Evolutionary conservation across 2,113 vertebrate species (phyloP), one percentile per base, ranked within the genome.

Genomic region (Ctenomys sociabilis): DNA sequence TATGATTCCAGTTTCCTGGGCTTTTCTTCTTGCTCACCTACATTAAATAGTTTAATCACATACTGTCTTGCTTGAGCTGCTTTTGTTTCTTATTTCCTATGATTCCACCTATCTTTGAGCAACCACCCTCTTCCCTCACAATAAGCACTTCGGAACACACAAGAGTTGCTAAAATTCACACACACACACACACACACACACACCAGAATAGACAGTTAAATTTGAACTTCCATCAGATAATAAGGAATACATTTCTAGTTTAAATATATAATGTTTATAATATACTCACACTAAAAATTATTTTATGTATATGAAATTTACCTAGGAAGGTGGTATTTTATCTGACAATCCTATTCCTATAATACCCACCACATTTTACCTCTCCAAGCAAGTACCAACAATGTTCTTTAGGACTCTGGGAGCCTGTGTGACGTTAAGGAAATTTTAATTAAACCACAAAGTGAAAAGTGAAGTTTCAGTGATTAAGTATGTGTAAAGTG

Each of bases 171-270:
- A 89, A 32, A 49, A 64, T 93, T 89, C 91, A 70, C 43, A 64
- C 85, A 88, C 22, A 35, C 63, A 90, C 95, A 88, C 8, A 54
- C 1, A 95, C 54, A 57, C 54, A 57, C 16, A 57, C 54, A 57
- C 54, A 57, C 54, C 1, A 95, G 45, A 54, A n/a, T 91, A 16
- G 22, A 3, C n/a, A 87, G 19, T 88, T 93, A 91, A 83, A 86
- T 82, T 85, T 96, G 9, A 77, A 91, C 83, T 92, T 94, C n/a
- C n/a, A n/a, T n/a, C 28, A 94, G 49, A 24, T 83, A 94, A 87
- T 24, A 95, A 80, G 9, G 24, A 77, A 85, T 66, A 88, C 7
- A 40, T 77, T 82, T 81, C 78, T 32, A 89, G 52, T 4, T 43
- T 72, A 88, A 85, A 24, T n/a, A 93, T 85, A 28, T 11, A 83